Base-by-base conservation (phyloP, 2,888 invertebrate genomes). In the Tubulanus polymorphus region DNA sequence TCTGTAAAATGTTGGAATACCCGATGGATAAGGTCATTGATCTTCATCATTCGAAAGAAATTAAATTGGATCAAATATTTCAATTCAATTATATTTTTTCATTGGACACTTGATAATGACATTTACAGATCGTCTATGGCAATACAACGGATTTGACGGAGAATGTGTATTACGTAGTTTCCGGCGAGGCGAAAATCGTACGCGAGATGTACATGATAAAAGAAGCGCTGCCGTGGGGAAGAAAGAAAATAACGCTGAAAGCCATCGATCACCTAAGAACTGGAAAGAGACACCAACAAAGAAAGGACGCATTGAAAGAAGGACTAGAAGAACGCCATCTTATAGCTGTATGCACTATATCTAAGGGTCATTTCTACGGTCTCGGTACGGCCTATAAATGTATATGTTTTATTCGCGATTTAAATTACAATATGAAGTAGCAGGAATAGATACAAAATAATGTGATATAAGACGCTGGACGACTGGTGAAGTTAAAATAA, bases 301-400 rank as follows among this genome's bases (percentile, higher is more conserved):
- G 20, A 6, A 29, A 51, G n/a, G 37, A 41, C 6, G 51, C 41
- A 27, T 23, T 55, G 30, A 23, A 20, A 15, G n/a, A 27, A 18
- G 51, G 55, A 10, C 6, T 41, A 8, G 26, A 54, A 2, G 65
- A 68, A 32, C 37, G 41, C n/a, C 61, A 62, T 25, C 61, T 56
- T 52, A 51, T 66, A 12, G 65, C 66, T 3, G 55, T 69, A 8
- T 62, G 63, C 5, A 63, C 61, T 0, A 55, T 69, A 8, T 49
- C 58, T 23, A 55, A 62, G 1, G 67, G 66, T 6, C 59, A 64
- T 50, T 67, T 61, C 55, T 67, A 67, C 56, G 67, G 65, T 20
- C 64, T 57, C 18, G 69, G 69, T 67, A n/a, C n/a, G n/a, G n/a
- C n/a, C n/a, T n/a, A n/a, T n/a, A n/a, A n/a, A n/a, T n/a, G n/a